Percentiles rank a stretch among this genome's conserved stretches.
Conservation (phyloP, 1,140 invertebrate genomes). For the Trichogramma pretiosum region DNA sequence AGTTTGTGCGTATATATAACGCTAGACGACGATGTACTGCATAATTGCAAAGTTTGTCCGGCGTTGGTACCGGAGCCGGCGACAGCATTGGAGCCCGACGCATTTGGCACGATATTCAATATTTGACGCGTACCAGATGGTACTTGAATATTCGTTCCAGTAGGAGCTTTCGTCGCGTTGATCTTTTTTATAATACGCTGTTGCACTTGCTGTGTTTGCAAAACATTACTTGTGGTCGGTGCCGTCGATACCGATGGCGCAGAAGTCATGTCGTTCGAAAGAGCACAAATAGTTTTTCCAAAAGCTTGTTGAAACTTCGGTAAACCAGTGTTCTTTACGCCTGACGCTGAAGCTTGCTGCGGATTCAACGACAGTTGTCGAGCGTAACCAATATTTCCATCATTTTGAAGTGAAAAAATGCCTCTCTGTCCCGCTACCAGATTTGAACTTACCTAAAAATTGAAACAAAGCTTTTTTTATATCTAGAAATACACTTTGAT, state of each 20-base stretch:
- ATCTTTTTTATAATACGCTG: too few relatives aligned
- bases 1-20: constrained; percentile 44
- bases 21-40: constrained; percentile 27
- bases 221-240: not conserved
- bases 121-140: constrained; percentile 30
- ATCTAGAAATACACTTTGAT: too few relatives aligned
- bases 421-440: constrained; percentile 27
- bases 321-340: constrained; percentile 47
- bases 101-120: constrained; percentile 36
- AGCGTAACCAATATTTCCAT: constrained; percentile 23
- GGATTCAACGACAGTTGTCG: constrained; percentile 23
- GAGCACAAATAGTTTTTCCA: constrained; percentile 51
- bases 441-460: constrained; percentile 31
- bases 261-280: constrained; percentile 31
- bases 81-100: constrained; percentile 21
- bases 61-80: constrained; percentile 19
- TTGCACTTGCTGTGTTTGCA: constrained; percentile 3
- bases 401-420: constrained; percentile 34
- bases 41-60: constrained; percentile 35
- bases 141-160: constrained; percentile 25
- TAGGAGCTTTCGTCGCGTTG: not conserved
- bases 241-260: constrained; percentile 27
- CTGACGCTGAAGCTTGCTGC: not conserved
- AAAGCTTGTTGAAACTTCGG: constrained; percentile 75
- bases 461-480: too few relatives aligned